phyloP scores from a whole-genome alignment of 1,140 invertebrate genomes.

The Cyrtorhinus lividipennis region DNA sequence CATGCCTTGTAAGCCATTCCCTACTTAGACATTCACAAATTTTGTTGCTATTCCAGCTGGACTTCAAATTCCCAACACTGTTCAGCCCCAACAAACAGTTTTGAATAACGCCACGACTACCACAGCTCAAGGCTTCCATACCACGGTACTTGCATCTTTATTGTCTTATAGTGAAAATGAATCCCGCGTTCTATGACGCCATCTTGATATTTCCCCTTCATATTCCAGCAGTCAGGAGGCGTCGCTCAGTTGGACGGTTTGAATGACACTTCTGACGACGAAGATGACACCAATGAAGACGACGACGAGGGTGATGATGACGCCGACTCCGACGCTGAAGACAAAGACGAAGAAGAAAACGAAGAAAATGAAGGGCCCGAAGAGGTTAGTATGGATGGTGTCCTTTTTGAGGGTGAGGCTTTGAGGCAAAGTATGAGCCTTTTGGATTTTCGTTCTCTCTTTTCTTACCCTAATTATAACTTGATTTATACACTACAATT shows the following conservation, averaged over 20 bases:
- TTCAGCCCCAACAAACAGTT: background rate
- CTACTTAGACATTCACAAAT: too few relatives aligned
- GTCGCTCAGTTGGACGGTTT: constrained; percentile 32
- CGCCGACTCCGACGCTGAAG: constrained; percentile 24
- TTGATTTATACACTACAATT: too few relatives aligned
- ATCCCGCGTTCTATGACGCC: too few relatives aligned
- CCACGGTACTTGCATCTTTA: too few relatives aligned
- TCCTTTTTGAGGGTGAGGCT: too few relatives aligned
- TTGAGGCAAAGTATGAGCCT: too few relatives aligned
- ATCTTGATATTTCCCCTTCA: too few relatives aligned
- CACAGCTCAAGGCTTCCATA: background rate
- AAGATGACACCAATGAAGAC: constrained; percentile 25
- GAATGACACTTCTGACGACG: constrained; percentile 29
- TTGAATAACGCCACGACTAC: background rate
- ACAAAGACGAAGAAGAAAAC: constrained; percentile 25
- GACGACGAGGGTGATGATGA: constrained; percentile 24
- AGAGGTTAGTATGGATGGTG: constrained; percentile 36
- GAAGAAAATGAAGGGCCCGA: constrained; percentile 31
- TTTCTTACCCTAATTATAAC: too few relatives aligned
- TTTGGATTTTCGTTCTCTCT: too few relatives aligned
- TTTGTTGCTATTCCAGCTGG: constrained; percentile 3
- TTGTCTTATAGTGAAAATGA: too few relatives aligned
- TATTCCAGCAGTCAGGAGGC: constrained; percentile 10
- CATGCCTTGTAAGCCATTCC: too few relatives aligned
- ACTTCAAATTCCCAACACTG: background rate